Percentiles rank a stretch among this genome's conserved stretches.
phyloP scores from a whole-genome alignment of 2,113 vertebrate species.

The Rhipidura dahli region DNA sequence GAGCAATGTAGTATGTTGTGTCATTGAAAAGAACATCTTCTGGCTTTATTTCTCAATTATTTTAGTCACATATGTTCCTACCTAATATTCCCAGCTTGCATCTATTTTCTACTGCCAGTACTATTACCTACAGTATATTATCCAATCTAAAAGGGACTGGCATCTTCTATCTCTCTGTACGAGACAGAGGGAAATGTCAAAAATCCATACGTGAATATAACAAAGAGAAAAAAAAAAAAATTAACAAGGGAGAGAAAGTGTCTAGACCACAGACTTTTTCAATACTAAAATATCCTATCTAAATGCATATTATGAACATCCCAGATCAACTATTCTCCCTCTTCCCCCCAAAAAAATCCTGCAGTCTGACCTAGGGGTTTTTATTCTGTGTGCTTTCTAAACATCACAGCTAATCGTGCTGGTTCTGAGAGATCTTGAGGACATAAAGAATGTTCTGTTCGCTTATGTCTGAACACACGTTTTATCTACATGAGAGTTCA shows the following conservation, averaged over 20 bases:
- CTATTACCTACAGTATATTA: conserved; percentile 68
- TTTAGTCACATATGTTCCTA: conserved; percentile 70
- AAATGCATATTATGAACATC: background rate
- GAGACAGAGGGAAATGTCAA: conserved; percentile 21
- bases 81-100: conserved; percentile 71
- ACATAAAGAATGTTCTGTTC: conserved; percentile 17
- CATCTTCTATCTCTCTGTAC: conserved; percentile 50
- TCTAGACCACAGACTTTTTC: background rate
- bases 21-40: conserved; percentile 55
- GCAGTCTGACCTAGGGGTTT: background rate
- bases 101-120: conserved; percentile 65
- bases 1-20: conserved; percentile 10
- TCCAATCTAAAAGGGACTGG: conserved; percentile 60
- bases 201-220: conserved; percentile 39
- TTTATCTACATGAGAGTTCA: conserved; percentile 16
- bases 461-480: conserved; percentile 1
- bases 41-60: conserved; percentile 75
- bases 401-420: background rate
- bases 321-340: background rate
- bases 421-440: background rate
- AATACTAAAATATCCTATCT: background rate
- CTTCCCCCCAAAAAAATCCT: background rate
- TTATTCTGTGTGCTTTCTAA: conserved; percentile 18
- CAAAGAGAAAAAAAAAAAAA: conserved; percentile 40
- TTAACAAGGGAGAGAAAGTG: background rate